Conservation (phyloP, 2,888 invertebrate species). For the Mimachlamys varia region DNA sequence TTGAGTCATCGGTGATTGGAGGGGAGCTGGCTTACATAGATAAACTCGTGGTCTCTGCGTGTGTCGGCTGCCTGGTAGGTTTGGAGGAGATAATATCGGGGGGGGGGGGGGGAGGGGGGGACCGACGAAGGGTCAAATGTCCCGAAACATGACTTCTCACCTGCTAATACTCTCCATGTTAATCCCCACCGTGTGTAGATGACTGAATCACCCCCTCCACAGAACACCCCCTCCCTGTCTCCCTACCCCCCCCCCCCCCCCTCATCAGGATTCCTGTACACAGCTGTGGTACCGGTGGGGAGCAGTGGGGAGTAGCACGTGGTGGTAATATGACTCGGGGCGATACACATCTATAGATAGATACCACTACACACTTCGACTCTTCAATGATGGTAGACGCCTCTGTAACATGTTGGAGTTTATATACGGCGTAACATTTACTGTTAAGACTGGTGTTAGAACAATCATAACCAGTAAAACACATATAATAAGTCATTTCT, state of each 20-base stretch:
- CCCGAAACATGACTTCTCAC: not conserved
- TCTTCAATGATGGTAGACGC: not conserved
- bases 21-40: not conserved
- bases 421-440: not conserved
- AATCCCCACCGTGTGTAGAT: not conserved
- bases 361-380: not conserved
- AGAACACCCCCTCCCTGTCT: not conserved
- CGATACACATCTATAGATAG: not conserved
- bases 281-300: not conserved
- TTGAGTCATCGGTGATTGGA: constrained; percentile 11
- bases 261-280: not conserved
- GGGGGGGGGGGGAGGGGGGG: not conserved
- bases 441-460: not conserved
- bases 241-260: not conserved
- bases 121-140: not conserved
- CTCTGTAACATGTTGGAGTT: not conserved
- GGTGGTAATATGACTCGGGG: not conserved
- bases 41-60: not conserved
- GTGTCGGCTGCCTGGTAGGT: not conserved
- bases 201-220: not conserved
- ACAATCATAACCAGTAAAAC: too few relatives aligned
- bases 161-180: not conserved
- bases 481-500: too few relatives aligned
- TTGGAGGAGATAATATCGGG: not conserved
- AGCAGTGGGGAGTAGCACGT: not conserved